phyloP scores from a whole-genome alignment of 2,888 invertebrate genomes.

The Cantharis rustica region DNA sequence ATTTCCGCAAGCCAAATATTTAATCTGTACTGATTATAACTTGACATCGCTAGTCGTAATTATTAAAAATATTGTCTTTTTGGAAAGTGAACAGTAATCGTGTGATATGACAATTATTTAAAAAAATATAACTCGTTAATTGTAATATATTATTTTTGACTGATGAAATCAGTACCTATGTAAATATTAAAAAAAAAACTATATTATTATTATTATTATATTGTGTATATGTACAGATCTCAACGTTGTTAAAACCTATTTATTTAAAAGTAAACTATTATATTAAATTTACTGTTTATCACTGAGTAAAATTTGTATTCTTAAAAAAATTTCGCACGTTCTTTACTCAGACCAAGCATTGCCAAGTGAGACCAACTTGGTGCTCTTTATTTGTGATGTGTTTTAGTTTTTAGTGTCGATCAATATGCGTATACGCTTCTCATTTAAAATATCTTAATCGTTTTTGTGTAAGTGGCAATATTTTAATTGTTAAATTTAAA shows the following conservation, averaged over 20 bases:
- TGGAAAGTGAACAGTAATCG: slow-evolving; percentile 49
- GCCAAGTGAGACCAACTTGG: slow-evolving; percentile 13
- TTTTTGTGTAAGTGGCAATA: slow-evolving; percentile 41
- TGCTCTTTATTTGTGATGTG: slow-evolving; percentile 27
- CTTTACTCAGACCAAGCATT: slow-evolving; percentile 11
- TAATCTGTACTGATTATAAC: slow-evolving; percentile 32
- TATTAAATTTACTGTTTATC: slow-evolving; percentile 18
- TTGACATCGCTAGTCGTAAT: slow-evolving; percentile 35
- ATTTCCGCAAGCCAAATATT: slow-evolving; percentile 32
- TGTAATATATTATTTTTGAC: slow-evolving; percentile 9
- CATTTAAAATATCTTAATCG: slow-evolving; percentile 30
- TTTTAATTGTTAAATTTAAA: slow-evolving; percentile 41
- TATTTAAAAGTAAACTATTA: slow-evolving; percentile 28
- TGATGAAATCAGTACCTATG: slow-evolving; percentile 27
- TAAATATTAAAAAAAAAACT: slow-evolving; percentile 17
- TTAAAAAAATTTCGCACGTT: slow-evolving; percentile 20
- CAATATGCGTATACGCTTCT: slow-evolving; percentile 5
- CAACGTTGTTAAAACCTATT: slow-evolving; percentile 40
- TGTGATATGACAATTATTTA: slow-evolving; percentile 48
- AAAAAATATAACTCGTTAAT: slow-evolving; percentile 3
- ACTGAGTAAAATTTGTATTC: slow-evolving; percentile 7
- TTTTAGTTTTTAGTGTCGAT: slow-evolving; percentile 23
- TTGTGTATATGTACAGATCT: slow-evolving; percentile 49
- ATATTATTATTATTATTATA: slow-evolving; percentile 7
- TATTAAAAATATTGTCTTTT: neutral